A percentile compares a stretch with the other conserved stretches of the same genome.
Evolutionary conservation across 2,797 vertebrate genomes (phyloP).

Genomic region (Champsocephalus esox): DNA sequence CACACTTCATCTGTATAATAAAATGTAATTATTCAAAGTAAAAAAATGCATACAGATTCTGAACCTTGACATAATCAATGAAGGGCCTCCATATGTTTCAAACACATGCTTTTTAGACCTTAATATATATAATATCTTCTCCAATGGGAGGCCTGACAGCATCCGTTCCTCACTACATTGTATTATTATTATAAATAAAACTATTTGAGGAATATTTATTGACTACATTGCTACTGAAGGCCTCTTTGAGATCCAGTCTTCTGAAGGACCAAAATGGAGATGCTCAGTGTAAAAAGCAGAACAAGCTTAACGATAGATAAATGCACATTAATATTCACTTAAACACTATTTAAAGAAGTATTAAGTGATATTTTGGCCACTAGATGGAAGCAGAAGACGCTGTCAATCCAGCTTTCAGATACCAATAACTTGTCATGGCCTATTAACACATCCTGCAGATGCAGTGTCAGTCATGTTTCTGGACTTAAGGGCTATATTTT

Average conservation of each 20-base stretch:
- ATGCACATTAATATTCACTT: not conserved
- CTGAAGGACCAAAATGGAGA: not conserved
- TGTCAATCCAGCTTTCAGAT: not conserved
- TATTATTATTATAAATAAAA: too few species aligned
- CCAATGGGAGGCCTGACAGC: too few species aligned
- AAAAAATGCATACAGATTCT: too few species aligned
- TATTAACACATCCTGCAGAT: not conserved
- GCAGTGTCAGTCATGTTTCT: not conserved
- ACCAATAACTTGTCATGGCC: not conserved
- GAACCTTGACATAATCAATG: too few species aligned
- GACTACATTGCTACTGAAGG: not conserved
- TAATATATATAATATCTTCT: too few species aligned
- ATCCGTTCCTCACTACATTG: too few species aligned
- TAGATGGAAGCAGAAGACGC: not conserved
- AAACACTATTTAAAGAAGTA: not conserved
- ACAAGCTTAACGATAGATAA: not conserved
- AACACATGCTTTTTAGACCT: too few species aligned
- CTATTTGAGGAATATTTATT: too few species aligned
- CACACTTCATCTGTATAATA: too few species aligned
- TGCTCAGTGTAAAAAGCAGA: not conserved
- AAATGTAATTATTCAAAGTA: too few species aligned
- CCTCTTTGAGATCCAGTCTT: not conserved
- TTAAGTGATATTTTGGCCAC: not conserved
- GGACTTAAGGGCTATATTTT: not conserved
- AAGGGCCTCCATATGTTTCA: too few species aligned